Evolutionary conservation across 1,140 invertebrate species (phyloP), one percentile per base, ranked within the genome.

Genomic region (Pomacea maculata): DNA sequence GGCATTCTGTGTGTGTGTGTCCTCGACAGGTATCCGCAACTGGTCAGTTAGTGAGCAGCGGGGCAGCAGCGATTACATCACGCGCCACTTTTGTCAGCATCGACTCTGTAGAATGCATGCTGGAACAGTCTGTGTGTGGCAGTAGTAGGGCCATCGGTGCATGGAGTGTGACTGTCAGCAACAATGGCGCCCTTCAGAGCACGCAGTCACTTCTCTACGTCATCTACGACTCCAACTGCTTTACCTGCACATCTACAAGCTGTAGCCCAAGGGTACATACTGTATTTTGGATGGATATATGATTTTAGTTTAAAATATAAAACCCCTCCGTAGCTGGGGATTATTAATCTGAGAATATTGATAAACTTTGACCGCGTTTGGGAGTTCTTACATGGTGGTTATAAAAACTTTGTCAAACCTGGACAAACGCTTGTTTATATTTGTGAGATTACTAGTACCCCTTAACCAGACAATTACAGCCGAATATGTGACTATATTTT

Each of bases 171-270:
- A 77, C 82, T n/a, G 75, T 87, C 77, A 85, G 84, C 83, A 87
- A 85, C 73, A 73, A 85, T 80, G 83, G 81, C 19, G 63, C 19
- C 45, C 34, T 70, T 14, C 15, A 55, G 11, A 83, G 83, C 65
- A 34, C 67, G 1, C 21, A n/a, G 10, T 17, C 67, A 34, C 61
- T 82, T 15, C 34, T 52, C 4, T 71, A 81, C 45, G 74, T 85
- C 57, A 82, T 82, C 29, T 83, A 82, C 70, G 80, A 87, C 65
- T 85, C 85, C 15, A 80, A 82, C 34, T 85, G 86, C 80, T 65
- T 83, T 15, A 54, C 65, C 14, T 87, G 86, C 80, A 82, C 78
- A 14, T 34, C 29, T 15, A 71, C 34, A 78, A 74, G 70, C 5
- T 86, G 85, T 71, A 71, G 21, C 25, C 54, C 63, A 25, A 83